These are phyloP conservation scores for Epinotia nisella DNA, from an alignment of 2,888 invertebrate genomes.

Conservation along the genomic window DNA sequence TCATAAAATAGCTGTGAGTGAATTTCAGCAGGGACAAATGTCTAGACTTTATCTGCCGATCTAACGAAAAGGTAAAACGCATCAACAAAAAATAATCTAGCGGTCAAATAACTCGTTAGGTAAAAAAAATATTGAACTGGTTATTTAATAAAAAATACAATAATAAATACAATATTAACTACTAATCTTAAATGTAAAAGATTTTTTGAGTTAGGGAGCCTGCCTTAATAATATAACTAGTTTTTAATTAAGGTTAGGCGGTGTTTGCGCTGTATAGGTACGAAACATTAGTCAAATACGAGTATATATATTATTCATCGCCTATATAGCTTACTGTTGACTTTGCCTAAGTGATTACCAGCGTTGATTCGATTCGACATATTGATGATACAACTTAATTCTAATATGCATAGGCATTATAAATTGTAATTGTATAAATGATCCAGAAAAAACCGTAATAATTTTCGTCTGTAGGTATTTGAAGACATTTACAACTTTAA, in stretches of 20 bases:
- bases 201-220: no score
- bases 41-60: no score
- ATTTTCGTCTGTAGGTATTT: neutral
- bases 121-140: no score
- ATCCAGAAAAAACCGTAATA: no score
- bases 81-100: neutral
- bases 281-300: neutral
- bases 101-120: neutral
- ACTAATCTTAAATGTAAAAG: no score
- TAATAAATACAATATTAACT: no score
- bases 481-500: neutral
- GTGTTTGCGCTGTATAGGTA: neutral
- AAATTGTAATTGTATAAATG: no score
- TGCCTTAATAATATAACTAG: no score
- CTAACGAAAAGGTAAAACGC: no score
- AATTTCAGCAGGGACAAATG: neutral
- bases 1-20: neutral
- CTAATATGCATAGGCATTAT: no score
- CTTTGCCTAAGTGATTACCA: neutral
- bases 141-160: no score
- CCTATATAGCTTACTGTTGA: slow-evolving; percentile 1
- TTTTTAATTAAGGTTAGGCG: no score
- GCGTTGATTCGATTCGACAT: neutral
- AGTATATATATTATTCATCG: neutral
- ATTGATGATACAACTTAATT: neutral